A percentile compares a stretch with the other conserved stretches of the same genome.
Evolutionary conservation across 2,888 invertebrate species (phyloP).

Genomic region (Drosophila yooni): DNA sequence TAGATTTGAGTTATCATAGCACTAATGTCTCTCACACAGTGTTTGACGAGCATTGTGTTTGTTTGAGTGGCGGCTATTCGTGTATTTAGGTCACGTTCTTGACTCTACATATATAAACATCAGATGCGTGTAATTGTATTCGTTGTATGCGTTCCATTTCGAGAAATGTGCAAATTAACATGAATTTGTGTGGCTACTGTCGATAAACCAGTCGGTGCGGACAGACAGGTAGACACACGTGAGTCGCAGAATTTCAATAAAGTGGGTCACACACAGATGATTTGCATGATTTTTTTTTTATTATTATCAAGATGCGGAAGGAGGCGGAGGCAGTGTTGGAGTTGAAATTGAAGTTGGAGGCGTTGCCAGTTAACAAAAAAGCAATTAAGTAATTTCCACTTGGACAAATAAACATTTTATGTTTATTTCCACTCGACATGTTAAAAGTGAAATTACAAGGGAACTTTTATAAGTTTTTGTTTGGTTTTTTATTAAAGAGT

Average conservation of each 20-base stretch:
- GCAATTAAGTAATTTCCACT: conserved; percentile 77
- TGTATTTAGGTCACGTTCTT: conserved; percentile 79
- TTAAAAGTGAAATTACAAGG: conserved; percentile 78
- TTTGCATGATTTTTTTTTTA: conserved; percentile 66
- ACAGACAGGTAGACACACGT: conserved; percentile 32
- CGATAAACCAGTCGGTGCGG: conserved; percentile 41
- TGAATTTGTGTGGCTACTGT: conserved; percentile 68
- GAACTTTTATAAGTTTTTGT: conserved; percentile 28
- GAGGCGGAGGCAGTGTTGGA: not conserved
- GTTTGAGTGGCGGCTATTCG: conserved; percentile 55
- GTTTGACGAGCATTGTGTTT: conserved; percentile 28
- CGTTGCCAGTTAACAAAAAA: conserved; percentile 31
- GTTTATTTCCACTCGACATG: conserved; percentile 57
- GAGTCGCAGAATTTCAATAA: conserved; percentile 51
- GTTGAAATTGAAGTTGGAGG: conserved; percentile 6
- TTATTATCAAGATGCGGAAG: conserved; percentile 1
- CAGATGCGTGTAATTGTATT: conserved; percentile 61
- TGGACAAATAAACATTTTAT: conserved; percentile 57
- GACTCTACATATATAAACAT: conserved; percentile 32
- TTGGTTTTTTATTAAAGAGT: conserved; percentile 62
- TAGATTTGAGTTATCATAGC: conserved; percentile 31
- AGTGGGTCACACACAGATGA: conserved; percentile 70
- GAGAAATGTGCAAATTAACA: conserved; percentile 78
- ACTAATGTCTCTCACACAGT: conserved; percentile 28
- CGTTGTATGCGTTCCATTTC: conserved; percentile 50